Percentiles rank a stretch among this genome's conserved stretches.
Conservation (phyloP, 2,888 invertebrate genomes). For the Sminthurides aquaticus region DNA sequence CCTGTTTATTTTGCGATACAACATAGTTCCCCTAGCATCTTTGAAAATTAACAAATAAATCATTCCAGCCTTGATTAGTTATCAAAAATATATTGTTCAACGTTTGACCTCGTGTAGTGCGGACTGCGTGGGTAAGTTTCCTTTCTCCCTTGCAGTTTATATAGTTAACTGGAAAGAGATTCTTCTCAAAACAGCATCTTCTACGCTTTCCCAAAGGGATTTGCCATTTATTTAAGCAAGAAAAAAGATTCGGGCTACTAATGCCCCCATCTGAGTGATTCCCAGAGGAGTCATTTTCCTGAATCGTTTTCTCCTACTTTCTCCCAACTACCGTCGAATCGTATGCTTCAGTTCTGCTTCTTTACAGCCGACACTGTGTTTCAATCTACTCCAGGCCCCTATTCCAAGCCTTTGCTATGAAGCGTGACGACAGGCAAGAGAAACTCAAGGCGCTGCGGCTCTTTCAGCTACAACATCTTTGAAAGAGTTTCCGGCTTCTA, state of each 20-base stretch:
- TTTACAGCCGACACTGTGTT: too few relatives aligned
- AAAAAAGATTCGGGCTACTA: not conserved
- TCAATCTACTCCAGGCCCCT: too few relatives aligned
- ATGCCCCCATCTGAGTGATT: slow-evolving; percentile 30
- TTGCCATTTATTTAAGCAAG: not conserved
- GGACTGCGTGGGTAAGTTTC: too few relatives aligned
- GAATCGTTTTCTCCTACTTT: slow-evolving; percentile 31
- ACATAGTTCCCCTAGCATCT: too few relatives aligned
- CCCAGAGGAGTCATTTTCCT: slow-evolving; percentile 40
- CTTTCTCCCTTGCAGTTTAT: too few relatives aligned
- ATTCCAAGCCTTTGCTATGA: too few relatives aligned
- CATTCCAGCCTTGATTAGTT: not conserved
- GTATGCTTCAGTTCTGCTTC: not conserved
- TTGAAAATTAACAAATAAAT: not conserved
- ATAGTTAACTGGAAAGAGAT: too few relatives aligned
- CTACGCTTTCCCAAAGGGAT: not conserved
- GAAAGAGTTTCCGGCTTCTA: not conserved
- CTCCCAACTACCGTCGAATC: slow-evolving; percentile 2
- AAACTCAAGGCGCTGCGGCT: too few relatives aligned
- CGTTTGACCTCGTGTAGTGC: too few relatives aligned
- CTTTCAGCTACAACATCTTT: not conserved
- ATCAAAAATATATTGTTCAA: not conserved
- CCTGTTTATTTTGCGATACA: too few relatives aligned
- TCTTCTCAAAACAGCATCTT: not conserved
- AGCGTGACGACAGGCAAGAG: too few relatives aligned